Evolutionary conservation across 1,140 invertebrate genomes (phyloP).

Genomic region (Eupristina koningsbergeri): DNA sequence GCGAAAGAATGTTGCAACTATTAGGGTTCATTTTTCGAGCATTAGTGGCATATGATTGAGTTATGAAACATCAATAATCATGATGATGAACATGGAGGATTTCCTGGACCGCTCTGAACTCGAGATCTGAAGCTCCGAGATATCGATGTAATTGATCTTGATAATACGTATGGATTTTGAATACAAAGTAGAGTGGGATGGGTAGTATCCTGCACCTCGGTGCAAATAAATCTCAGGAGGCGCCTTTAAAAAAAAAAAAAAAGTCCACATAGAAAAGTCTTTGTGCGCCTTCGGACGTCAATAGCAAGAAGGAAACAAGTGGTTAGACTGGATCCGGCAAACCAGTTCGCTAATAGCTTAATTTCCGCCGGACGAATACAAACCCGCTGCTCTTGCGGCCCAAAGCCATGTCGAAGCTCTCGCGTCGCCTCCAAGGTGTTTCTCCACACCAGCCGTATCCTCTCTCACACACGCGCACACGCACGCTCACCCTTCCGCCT

Average conservation of each 20-base stretch:
- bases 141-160: slow-evolving; percentile 35
- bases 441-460: slow-evolving; percentile 14
- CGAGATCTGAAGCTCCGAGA: background rate
- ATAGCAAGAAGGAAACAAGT: slow-evolving; percentile 33
- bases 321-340: slow-evolving; percentile 45
- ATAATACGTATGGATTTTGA: slow-evolving; percentile 6
- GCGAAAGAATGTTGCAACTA: too few species aligned
- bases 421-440: slow-evolving; percentile 28
- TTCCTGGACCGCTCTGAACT: background rate
- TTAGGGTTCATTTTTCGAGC: too few species aligned
- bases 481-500: slow-evolving; percentile 10
- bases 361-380: slow-evolving; percentile 49
- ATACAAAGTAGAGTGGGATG: slow-evolving; percentile 3
- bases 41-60: background rate
- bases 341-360: slow-evolving; percentile 55
- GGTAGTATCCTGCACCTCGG: background rate
- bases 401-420: background rate
- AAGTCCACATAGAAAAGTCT: slow-evolving; percentile 39
- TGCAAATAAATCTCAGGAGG: background rate
- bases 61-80: background rate
- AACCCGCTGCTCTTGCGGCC: background rate
- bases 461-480: too few species aligned
- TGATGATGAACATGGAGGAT: background rate
- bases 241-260: slow-evolving; percentile 29
- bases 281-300: slow-evolving; percentile 12